Percentiles rank a stretch among this genome's conserved stretches.
phyloP scores from a whole-genome alignment of 2,888 invertebrate species.

The Cybosia mesomella region DNA sequence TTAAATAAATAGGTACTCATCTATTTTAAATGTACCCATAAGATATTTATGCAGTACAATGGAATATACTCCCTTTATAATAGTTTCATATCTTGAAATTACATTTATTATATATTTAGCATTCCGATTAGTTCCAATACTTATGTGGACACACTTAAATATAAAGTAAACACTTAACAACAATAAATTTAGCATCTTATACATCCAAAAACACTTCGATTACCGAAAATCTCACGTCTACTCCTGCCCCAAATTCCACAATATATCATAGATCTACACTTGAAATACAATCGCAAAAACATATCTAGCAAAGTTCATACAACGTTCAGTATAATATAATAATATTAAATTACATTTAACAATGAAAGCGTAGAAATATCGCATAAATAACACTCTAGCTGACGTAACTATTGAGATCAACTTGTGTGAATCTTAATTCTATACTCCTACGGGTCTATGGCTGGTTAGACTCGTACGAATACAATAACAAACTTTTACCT shows the following conservation, averaged over 20 bases:
- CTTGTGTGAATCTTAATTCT: conserved; percentile 53
- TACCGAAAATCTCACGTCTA: conserved; percentile 58
- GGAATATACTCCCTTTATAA: conserved; percentile 52
- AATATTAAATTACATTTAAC: conserved; percentile 80
- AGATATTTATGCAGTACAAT: conserved; percentile 50
- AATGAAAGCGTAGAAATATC: conserved; percentile 78
- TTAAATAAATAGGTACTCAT: conserved; percentile 41
- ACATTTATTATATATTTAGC: conserved; percentile 61
- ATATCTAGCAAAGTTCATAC: conserved; percentile 73
- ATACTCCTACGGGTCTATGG: conserved; percentile 79
- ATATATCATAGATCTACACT: conserved; percentile 58
- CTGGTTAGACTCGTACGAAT: conserved; percentile 82
- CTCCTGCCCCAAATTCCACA: conserved; percentile 62
- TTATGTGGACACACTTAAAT: conserved; percentile 72
- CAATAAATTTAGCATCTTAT: conserved; percentile 74
- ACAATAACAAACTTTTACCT: conserved; percentile 58
- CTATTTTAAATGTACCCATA: conserved; percentile 46
- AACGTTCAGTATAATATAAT: conserved; percentile 71
- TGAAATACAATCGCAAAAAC: conserved; percentile 71
- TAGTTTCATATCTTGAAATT: conserved; percentile 62
- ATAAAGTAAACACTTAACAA: conserved; percentile 80
- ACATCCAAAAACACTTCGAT: conserved; percentile 68
- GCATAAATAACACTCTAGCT: conserved; percentile 64
- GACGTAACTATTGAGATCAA: conserved; percentile 62
- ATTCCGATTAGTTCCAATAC: conserved; percentile 64